Conservation (phyloP, 2,113 vertebrate species). For the Anas platyrhynchos region DNA sequence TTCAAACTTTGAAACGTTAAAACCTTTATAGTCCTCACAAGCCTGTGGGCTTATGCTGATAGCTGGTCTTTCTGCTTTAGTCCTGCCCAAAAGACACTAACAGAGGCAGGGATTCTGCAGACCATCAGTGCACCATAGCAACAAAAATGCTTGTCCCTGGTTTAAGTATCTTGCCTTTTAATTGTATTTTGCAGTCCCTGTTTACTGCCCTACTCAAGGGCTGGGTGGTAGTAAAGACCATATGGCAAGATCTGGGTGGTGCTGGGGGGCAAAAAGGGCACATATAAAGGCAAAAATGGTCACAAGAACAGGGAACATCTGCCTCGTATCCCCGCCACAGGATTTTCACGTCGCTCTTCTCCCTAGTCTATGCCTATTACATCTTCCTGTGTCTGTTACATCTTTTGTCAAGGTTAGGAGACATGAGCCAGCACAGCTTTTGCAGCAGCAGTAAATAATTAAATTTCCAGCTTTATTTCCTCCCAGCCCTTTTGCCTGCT, state of each 20-base stretch:
- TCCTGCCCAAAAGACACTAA: neutral
- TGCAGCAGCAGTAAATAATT: neutral
- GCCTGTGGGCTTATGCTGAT: accelerated
- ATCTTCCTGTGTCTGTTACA: neutral
- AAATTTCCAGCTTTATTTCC: neutral
- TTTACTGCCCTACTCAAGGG: neutral
- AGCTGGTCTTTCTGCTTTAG: neutral
- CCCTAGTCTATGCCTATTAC: neutral
- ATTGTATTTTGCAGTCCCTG: neutral
- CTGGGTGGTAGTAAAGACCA: neutral
- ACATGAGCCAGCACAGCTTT: neutral
- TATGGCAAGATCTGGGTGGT: neutral
- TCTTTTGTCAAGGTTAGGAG: neutral
- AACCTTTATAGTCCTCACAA: neutral
- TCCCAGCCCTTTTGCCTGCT: neutral
- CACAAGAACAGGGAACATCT: neutral
- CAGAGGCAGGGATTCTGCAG: neutral
- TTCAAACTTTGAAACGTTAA: neutral
- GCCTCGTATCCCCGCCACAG: neutral
- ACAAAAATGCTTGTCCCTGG: neutral
- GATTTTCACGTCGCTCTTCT: neutral
- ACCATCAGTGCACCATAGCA: accelerated
- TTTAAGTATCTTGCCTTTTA: neutral
- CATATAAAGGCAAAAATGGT: neutral
- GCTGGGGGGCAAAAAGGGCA: neutral